phyloP scores from a whole-genome alignment of 1,140 invertebrate genomes.

The Diploscapter pachys region DNA sequence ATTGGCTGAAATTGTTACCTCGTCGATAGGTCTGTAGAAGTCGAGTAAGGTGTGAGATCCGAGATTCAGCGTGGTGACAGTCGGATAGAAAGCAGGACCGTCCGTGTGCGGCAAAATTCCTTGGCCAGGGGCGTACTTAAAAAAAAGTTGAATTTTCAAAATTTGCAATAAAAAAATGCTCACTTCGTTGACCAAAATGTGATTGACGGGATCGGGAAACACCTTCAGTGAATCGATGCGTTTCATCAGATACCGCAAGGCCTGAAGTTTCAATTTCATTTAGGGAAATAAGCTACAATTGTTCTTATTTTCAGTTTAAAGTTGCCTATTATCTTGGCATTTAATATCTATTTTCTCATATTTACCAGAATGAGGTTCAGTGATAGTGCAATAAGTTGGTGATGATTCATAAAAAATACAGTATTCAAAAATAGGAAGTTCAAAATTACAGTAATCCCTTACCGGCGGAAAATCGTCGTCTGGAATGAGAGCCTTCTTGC shows the following conservation, averaged over 20 bases:
- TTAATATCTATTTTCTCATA: neutral
- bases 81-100: constrained; percentile 86
- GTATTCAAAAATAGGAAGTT: neutral
- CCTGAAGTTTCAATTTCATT: constrained; percentile 65
- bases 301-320: no score
- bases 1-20: no score
- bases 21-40: constrained; percentile 68
- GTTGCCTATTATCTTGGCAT: no score
- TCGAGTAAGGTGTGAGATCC: constrained; percentile 84
- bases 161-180: constrained; percentile 74
- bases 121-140: constrained; percentile 65
- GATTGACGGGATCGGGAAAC: constrained; percentile 78
- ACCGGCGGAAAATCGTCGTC: constrained; percentile 47
- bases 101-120: constrained; percentile 76
- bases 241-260: constrained; percentile 75
- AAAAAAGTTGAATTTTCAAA: constrained; percentile 65
- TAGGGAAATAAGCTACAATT: constrained; percentile 6
- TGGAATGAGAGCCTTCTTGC: constrained; percentile 42
- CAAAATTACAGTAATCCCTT: neutral
- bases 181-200: constrained; percentile 92
- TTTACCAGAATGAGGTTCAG: neutral
- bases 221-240: constrained; percentile 69
- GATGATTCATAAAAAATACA: neutral
- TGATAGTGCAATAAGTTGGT: neutral
- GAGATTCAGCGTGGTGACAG: constrained; percentile 84